Evolutionary conservation across 2,888 invertebrate genomes (phyloP).

Genomic region (Agrochola macilenta): DNA sequence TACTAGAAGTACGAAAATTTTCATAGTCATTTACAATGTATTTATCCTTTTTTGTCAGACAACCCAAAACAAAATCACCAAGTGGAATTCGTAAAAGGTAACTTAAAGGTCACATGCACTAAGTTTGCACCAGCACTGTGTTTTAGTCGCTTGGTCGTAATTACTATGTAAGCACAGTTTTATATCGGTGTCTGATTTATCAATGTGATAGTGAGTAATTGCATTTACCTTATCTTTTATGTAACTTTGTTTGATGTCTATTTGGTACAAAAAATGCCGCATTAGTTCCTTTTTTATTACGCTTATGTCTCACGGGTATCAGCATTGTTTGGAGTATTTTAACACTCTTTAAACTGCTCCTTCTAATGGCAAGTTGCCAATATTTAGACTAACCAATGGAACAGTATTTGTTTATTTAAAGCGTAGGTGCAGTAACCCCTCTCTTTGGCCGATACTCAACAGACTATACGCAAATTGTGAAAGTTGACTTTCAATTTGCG

Average conservation of each 20-base stretch:
- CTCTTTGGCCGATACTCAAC: neutral
- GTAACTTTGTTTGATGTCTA: constrained; percentile 37
- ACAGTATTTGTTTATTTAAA: constrained; percentile 24
- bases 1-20: neutral
- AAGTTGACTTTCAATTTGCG: constrained; percentile 1
- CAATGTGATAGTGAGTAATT: constrained; percentile 56
- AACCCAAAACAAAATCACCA: constrained; percentile 73
- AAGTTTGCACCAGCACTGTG: constrained; percentile 19
- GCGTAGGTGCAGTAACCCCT: constrained; percentile 19
- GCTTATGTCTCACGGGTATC: neutral
- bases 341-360: neutral
- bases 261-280: constrained; percentile 27
- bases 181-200: constrained; percentile 33
- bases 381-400: constrained; percentile 24
- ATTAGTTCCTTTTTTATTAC: constrained; percentile 18
- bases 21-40: neutral
- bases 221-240: constrained; percentile 40
- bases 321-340: constrained; percentile 14
- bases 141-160: constrained; percentile 29
- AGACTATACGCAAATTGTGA: neutral
- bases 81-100: constrained; percentile 71
- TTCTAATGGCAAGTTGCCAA: constrained; percentile 35
- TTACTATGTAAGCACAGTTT: constrained; percentile 39
- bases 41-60: constrained; percentile 67
- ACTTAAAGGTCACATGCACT: constrained; percentile 12